phyloP scores from a whole-genome alignment of 2,888 invertebrate genomes.

The Cataglyphis altisquamis region DNA sequence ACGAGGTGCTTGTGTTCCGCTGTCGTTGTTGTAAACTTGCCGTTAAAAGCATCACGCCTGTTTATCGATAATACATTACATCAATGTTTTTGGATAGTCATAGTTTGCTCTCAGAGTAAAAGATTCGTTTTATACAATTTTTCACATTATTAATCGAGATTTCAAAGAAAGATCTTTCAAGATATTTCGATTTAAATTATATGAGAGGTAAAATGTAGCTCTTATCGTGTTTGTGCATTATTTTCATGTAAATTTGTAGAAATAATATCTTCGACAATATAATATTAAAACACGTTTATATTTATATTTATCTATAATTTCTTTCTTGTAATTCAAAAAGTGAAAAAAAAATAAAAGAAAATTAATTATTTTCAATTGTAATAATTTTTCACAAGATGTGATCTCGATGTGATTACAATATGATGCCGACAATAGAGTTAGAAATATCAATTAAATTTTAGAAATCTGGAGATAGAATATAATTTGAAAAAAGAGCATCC shows the following conservation, averaged over 20 bases:
- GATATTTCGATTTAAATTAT: not conserved
- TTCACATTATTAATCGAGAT: not conserved
- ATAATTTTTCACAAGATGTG: not conserved
- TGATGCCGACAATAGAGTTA: not conserved
- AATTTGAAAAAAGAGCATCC: not conserved
- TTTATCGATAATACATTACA: slow-evolving; percentile 33
- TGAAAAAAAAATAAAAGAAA: not conserved
- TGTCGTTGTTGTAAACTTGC: slow-evolving; percentile 55
- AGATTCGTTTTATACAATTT: not conserved
- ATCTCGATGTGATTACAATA: not conserved
- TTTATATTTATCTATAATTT: not conserved
- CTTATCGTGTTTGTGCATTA: not conserved
- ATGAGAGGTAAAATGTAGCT: not conserved
- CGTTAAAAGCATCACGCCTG: slow-evolving; percentile 64
- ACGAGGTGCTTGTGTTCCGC: slow-evolving; percentile 51
- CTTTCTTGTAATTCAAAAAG: not conserved
- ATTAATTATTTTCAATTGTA: not conserved
- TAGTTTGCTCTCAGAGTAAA: not conserved
- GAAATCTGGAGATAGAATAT: slow-evolving; percentile 36
- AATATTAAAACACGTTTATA: not conserved
- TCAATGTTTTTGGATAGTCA: slow-evolving; percentile 1
- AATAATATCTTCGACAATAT: not conserved
- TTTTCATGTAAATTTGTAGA: not conserved
- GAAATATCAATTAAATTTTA: slow-evolving; percentile 66
- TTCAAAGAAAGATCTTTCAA: not conserved